These are phyloP conservation scores for Aplysia californica DNA, from an alignment of 1,140 invertebrate genomes.

Conservation along the genomic window DNA sequence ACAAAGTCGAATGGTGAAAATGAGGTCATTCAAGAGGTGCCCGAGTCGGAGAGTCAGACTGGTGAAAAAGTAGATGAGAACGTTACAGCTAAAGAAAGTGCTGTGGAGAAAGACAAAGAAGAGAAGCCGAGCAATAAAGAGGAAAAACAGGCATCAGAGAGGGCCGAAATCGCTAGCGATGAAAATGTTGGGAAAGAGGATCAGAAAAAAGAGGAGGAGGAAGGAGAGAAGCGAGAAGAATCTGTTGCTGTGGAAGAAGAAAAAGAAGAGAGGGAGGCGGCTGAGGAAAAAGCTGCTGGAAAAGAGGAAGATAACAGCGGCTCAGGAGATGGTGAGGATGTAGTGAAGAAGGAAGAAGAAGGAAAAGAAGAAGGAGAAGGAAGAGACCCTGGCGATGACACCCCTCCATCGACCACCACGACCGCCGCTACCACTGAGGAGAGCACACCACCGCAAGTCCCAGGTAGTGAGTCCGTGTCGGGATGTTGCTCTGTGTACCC, in stretches of 20 bases:
- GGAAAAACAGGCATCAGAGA: too few relatives aligned
- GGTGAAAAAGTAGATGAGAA: neutral
- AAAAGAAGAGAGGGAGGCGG: neutral
- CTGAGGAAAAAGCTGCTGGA: neutral
- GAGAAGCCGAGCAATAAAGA: too few relatives aligned
- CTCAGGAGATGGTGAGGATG: too few relatives aligned
- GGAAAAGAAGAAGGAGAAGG: neutral
- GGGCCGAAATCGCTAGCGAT: too few relatives aligned
- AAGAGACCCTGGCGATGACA: neutral
- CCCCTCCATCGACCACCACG: neutral
- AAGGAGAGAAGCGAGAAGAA: neutral
- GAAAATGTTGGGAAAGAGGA: too few relatives aligned
- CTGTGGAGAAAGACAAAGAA: neutral
- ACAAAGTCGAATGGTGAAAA: neutral
- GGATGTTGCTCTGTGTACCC: too few relatives aligned
- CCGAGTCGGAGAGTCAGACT: neutral
- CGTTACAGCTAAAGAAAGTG: neutral
- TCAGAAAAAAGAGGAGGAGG: neutral
- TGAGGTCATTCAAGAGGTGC: neutral
- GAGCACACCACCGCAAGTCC: too few relatives aligned
- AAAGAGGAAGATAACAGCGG: constrained; percentile 6
- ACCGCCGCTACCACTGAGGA: too few relatives aligned
- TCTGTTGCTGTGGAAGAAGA: neutral
- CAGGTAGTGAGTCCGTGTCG: too few relatives aligned
- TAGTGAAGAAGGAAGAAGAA: neutral